Conservation (phyloP, 2,113 vertebrate species). For the Phoxinus phoxinus region DNA sequence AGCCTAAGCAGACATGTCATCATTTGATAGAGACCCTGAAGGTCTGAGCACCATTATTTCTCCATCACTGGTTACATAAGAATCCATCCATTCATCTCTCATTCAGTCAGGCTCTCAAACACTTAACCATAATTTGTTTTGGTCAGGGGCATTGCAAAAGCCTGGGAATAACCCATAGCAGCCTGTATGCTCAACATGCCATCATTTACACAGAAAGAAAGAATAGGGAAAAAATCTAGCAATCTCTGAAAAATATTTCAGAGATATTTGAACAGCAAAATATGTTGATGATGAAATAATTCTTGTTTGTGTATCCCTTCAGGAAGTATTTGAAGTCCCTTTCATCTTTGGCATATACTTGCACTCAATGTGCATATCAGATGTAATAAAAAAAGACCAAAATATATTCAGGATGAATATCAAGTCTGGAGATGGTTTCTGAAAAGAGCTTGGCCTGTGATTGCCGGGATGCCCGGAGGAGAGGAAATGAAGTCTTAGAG, state of each 20-base stretch:
- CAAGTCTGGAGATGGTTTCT: background rate
- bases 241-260: background rate
- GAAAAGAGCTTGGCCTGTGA: conserved; percentile 16
- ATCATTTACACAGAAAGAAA: background rate
- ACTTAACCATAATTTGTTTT: background rate
- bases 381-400: conserved; percentile 2
- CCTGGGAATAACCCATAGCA: background rate
- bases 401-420: background rate
- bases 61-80: conserved; percentile 19
- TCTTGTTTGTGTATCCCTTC: background rate
- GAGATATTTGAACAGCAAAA: conserved; percentile 6
- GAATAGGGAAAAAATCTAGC: background rate
- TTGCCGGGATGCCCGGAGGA: background rate
- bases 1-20: conserved; percentile 13
- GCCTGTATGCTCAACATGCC: background rate
- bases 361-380: conserved; percentile 6
- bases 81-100: background rate
- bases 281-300: conserved; percentile 20
- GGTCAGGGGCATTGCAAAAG: background rate
- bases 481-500: conserved; percentile 36
- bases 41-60: background rate
- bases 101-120: conserved; percentile 12
- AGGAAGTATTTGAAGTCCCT: background rate
- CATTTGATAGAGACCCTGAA: conserved; percentile 15
- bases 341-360: background rate